Base-by-base conservation (phyloP, 2,888 invertebrate genomes). In the Cheilosia vulpina region DNA sequence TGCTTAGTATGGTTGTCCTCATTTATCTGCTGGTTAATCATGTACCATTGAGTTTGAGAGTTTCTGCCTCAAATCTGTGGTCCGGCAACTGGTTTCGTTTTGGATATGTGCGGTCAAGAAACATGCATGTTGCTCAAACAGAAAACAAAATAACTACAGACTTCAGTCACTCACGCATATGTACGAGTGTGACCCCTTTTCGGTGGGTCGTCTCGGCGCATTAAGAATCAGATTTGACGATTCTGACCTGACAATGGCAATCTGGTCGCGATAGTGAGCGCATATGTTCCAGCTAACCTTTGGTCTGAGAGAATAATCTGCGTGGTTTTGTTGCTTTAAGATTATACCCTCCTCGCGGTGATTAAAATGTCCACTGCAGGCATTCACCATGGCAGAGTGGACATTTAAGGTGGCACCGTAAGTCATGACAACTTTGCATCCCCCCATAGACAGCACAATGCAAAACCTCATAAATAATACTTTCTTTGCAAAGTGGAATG, bases 391-490 rank as follows among this genome's bases (percentile, higher is more conserved):
- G 34, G 65, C 69, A 43, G 38, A 66, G 65, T 71, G 69, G 65
- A 79, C 84, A 71, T 84, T 63, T 45, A 71, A 58, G 84, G 84
- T 84, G 84, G 80, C 79, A 72, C 77, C 72, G 66, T 68, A 71
- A 68, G 81, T 76, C 68, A 68, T 68, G 72, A 81, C 81, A 85
- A 68, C 66, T 66, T 66, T 65, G 24, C 71, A 76, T 68, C 47
- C 81, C 76, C 85, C 62, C 76, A 63, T 66, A 72, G 45, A 58
- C 71, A 72, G 45, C 4, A 15, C 58, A 11, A 57, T 60, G 58
- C 65, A 66, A 72, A 79, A 52, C 21, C 68, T 81, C 85, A 85
- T 85, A 85, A 85, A 85, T 85, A 85, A 85, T 81, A 77, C 81
- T 81, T 85, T 85, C 72, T 63, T 82, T 24, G 47, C 21, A 80